phyloP scores from a whole-genome alignment of 2,888 invertebrate genomes.

The Hypercompe scribonia region DNA sequence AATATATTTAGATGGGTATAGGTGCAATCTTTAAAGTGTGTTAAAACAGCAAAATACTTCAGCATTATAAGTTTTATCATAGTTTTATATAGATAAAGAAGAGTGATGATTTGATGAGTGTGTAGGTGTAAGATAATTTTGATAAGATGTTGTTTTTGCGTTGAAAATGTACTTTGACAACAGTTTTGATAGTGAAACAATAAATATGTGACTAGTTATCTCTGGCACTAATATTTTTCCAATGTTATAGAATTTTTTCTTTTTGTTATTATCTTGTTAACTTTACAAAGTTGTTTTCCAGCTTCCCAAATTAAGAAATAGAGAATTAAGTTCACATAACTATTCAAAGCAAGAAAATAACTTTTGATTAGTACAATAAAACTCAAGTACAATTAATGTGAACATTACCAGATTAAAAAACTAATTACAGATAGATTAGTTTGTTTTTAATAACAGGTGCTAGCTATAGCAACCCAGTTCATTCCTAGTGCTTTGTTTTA shows the following conservation, averaged over 20 bases:
- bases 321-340: not conserved
- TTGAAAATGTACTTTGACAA: conserved; percentile 24
- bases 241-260: not conserved
- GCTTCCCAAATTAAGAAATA: not conserved
- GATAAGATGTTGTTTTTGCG: conserved; percentile 55
- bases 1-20: not conserved
- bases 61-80: conserved; percentile 57
- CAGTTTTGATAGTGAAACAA: conserved; percentile 20
- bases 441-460: not conserved
- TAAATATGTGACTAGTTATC: conserved; percentile 4
- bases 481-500: not conserved
- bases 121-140: conserved; percentile 65
- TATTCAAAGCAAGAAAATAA: not conserved
- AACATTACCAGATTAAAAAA: not conserved
- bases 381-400: not conserved
- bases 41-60: conserved; percentile 33
- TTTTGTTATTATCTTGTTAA: not conserved
- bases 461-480: not conserved
- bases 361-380: not conserved
- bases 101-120: conserved; percentile 75
- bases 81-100: conserved; percentile 69
- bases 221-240: not conserved
- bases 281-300: not conserved
- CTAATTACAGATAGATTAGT: not conserved
- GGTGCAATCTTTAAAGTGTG: conserved; percentile 32